Evolutionary conservation across 35 echinoderm and acorn worm species (phyloP), one percentile per base, ranked within the genome.

Genomic region (Anneissia japonica): DNA sequence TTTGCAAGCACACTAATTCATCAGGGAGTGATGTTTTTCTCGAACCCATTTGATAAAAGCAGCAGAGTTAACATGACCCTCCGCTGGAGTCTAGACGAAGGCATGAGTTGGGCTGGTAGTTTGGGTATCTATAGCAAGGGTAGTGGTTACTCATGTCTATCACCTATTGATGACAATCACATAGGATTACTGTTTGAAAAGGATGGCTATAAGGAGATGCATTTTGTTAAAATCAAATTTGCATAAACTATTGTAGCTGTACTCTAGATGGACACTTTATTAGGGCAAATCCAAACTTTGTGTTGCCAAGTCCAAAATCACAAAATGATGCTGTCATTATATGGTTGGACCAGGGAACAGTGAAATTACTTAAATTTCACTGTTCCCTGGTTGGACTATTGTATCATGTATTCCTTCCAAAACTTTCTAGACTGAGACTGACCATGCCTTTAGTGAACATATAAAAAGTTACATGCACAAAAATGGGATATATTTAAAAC

Each of bases 161-260:
- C 91, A 0, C 28, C 55, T 30, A 93, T 97, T 31, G 88, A 90
- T 76, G 38, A 97, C 34, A 87, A 93, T 64, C 34, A 97, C 45
- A 87, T 97, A 39, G 95, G 95, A 35, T 35, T 97, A 10, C 45
- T 91, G 16, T 97, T 91, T 83, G 95, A 97, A 80, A 84, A 87
- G n/a, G 85, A 85, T 46, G 38, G 46, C 26, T 87, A 84, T 34
- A 83, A 81, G 17, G 82, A 84, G n/a, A 84, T 97, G 5, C 87
- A 85, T 6, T 97, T 97, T 89, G 89, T 91, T 30, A 97, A 89
- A 77, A 77, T 97, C 1, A 38, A 77, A 29, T 30, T 84, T 17
- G 1, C 26, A 26, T 64, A 64, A 43, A 43, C 40, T 6, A 23
- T 23, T 12, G 11, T 12, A 19, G 26, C 26, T 64, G 11, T 12